A percentile compares a stretch with the other conserved stretches of the same genome.
These are phyloP conservation scores for Nyleta sp. DNA, from an alignment of 2,888 invertebrate species.

Conservation along the genomic window DNA sequence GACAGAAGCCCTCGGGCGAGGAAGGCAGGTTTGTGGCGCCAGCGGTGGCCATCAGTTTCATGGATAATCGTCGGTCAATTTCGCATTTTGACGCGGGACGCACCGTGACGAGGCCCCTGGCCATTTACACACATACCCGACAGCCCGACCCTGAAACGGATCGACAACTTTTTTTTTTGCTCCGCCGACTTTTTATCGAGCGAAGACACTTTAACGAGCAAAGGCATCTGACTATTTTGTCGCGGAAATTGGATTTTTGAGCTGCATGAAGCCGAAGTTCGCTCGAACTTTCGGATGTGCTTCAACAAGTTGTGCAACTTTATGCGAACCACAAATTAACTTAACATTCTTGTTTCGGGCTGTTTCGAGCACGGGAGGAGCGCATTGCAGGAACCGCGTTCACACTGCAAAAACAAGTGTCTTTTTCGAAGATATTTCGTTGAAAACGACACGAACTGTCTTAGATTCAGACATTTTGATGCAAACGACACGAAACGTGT, in stretches of 20 bases:
- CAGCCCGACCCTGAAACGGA: slow-evolving; percentile 47
- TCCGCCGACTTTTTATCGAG: slow-evolving; percentile 5
- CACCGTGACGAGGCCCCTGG: slow-evolving; percentile 64
- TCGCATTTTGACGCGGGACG: slow-evolving; percentile 78
- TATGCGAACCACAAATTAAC: slow-evolving; percentile 26
- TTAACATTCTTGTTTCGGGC: slow-evolving; percentile 26
- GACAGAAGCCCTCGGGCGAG: slow-evolving; percentile 69
- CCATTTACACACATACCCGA: slow-evolving; percentile 57
- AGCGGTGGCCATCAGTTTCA: slow-evolving; percentile 79
- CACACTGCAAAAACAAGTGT: no score
- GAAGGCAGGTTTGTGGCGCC: slow-evolving; percentile 72
- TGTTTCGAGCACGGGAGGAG: slow-evolving; percentile 1
- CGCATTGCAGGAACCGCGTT: slow-evolving; percentile 32
- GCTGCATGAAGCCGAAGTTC: no score
- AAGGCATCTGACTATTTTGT: slow-evolving; percentile 23
- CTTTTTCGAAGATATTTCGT: no score
- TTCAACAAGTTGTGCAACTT: slow-evolving; percentile 35
- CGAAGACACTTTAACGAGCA: slow-evolving; percentile 22
- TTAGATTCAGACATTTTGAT: no score
- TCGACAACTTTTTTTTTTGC: slow-evolving; percentile 36
- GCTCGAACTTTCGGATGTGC: slow-evolving; percentile 23
- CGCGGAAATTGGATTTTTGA: slow-evolving; percentile 46
- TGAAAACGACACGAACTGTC: no score
- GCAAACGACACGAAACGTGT: no score
- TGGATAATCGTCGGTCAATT: slow-evolving; percentile 80